phyloP scores from a whole-genome alignment of 2,113 vertebrate species.

The Etheostoma cragini region DNA sequence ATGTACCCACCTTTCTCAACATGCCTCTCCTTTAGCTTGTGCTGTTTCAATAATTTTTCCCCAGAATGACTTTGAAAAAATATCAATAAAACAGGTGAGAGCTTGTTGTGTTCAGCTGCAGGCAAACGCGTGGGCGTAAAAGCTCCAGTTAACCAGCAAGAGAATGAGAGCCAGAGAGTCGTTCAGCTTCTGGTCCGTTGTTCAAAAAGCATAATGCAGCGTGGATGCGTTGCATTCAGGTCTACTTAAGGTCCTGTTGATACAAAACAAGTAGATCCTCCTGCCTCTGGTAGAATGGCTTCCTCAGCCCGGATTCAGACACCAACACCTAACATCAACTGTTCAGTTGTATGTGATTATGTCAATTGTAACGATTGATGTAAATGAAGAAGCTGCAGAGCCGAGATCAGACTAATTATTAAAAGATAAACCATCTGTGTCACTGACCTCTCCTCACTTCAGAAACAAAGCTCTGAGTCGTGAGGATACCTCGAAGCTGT shows the following conservation, averaged over 20 bases:
- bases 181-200: background rate
- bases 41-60: constrained; percentile 18
- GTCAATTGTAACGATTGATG: background rate
- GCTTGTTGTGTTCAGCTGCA: background rate
- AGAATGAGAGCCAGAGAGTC: background rate
- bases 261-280: background rate
- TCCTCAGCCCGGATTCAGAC: background rate
- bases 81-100: constrained; percentile 4
- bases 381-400: background rate
- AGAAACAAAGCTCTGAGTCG: background rate
- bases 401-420: background rate
- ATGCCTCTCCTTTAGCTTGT: background rate
- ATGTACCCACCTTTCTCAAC: constrained; percentile 12
- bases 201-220: background rate
- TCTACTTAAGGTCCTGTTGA: background rate
- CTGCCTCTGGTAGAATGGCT: background rate
- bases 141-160: background rate
- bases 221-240: background rate
- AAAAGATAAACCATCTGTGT: background rate
- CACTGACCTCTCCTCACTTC: background rate
- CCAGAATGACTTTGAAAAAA: background rate
- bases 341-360: background rate
- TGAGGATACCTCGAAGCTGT: background rate
- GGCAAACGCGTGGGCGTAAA: background rate
- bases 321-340: background rate